A percentile compares a stretch with the other conserved stretches of the same genome.
These are phyloP conservation scores for Tylochromis polylepis DNA, from an alignment of 2,113 vertebrate species.

Conservation along the genomic window DNA sequence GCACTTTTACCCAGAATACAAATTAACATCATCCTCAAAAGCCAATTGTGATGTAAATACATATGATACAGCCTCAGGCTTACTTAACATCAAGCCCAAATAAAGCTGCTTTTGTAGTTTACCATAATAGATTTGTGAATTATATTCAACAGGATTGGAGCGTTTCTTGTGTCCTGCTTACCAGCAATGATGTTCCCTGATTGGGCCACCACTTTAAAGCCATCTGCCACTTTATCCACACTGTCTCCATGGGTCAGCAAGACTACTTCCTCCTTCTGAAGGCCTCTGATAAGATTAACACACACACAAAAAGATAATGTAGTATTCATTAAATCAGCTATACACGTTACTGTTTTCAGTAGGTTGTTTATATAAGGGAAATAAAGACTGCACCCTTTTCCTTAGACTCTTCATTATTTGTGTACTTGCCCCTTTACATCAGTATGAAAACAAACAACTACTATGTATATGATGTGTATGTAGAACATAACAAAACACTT, in stretches of 20 bases:
- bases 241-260: constrained; percentile 96
- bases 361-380: neutral
- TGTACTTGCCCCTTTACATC: neutral
- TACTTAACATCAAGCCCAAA: neutral
- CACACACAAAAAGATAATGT: neutral
- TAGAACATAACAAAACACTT: neutral
- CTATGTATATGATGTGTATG: neutral
- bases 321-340: neutral
- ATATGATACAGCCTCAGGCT: neutral
- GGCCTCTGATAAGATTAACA: constrained; percentile 75
- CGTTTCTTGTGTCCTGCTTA: constrained; percentile 33
- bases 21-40: neutral
- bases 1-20: neutral
- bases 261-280: constrained; percentile 96
- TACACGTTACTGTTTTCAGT: neutral
- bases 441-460: neutral
- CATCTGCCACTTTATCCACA: constrained; percentile 97
- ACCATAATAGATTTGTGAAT: neutral
- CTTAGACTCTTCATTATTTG: neutral
- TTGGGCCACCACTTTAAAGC: constrained; percentile 96
- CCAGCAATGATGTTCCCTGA: constrained; percentile 96
- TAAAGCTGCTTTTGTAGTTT: neutral
- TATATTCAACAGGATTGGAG: neutral
- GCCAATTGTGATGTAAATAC: neutral
- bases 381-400: neutral